Evolutionary conservation across 2,797 vertebrate species (phyloP).

Genomic region (Darevskia mixta): DNA sequence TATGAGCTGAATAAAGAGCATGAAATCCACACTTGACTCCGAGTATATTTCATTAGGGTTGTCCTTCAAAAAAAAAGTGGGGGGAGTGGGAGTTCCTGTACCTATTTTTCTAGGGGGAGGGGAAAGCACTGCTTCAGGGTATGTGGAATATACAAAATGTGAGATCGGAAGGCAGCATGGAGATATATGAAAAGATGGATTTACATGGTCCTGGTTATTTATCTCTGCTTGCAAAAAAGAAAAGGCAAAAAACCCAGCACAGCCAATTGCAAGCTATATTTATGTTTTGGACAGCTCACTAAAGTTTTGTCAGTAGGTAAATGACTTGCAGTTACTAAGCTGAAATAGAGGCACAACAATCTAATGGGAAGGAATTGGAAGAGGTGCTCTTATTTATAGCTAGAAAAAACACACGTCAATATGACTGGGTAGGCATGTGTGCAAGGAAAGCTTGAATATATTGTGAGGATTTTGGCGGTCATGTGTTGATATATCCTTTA

Average conservation of each 20-base stretch:
- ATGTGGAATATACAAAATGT: rapidly evolving
- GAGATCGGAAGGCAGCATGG: not conserved
- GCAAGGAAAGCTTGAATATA: not conserved
- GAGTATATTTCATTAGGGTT: no score
- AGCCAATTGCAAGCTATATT: rapidly evolving
- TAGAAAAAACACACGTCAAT: not conserved
- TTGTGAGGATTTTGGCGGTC: not conserved
- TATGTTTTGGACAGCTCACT: not conserved
- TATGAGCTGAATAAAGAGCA: no score
- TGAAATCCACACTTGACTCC: no score
- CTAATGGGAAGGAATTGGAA: not conserved
- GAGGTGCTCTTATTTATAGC: not conserved
- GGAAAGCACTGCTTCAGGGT: not conserved
- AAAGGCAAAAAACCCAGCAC: not conserved
- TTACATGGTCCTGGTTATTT: not conserved
- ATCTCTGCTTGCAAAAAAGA: not conserved
- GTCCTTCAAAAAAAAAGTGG: no score
- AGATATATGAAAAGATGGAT: not conserved
- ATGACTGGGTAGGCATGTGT: not conserved
- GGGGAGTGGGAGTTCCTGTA: no score
- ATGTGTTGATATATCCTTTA: not conserved
- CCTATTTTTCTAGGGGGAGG: rapidly evolving
- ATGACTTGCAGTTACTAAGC: not conserved
- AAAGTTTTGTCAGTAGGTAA: not conserved
- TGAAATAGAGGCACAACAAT: not conserved